Conservation (phyloP, 2,113 vertebrate genomes). For the Meleagris gallopavo region DNA sequence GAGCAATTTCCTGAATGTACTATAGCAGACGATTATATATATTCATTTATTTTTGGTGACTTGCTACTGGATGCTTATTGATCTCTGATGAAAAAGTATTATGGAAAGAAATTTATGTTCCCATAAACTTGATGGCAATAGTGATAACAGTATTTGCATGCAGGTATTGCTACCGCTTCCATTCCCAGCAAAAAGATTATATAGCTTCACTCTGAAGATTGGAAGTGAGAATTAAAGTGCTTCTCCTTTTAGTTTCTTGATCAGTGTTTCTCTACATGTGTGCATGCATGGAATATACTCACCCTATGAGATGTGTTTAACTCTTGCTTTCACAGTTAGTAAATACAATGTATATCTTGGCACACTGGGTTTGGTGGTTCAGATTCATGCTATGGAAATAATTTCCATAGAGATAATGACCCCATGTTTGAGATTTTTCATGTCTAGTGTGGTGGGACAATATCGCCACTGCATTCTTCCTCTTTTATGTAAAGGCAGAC, state of each 20-base stretch:
- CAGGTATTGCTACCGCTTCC: not conserved
- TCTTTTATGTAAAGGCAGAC: not conserved
- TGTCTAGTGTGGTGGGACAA: not conserved
- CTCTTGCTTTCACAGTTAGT: not conserved
- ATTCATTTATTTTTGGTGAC: conserved; percentile 23
- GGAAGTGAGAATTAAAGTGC: not conserved
- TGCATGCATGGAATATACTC: not conserved
- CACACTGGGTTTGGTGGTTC: not conserved
- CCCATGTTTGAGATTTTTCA: not conserved
- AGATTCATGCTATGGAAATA: not conserved
- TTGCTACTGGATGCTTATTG: conserved; percentile 53
- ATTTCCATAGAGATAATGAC: accelerated
- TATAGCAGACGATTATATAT: conserved; percentile 21
- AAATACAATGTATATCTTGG: not conserved
- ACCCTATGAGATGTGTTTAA: not conserved
- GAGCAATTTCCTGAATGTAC: not conserved
- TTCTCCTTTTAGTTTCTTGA: not conserved
- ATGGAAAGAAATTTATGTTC: conserved; percentile 37
- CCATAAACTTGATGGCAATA: conserved; percentile 10
- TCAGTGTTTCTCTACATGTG: not conserved
- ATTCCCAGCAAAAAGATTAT: not conserved
- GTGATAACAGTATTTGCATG: conserved; percentile 40
- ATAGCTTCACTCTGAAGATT: not conserved
- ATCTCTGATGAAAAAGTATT: conserved; percentile 52
- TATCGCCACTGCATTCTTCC: not conserved